Base-by-base conservation (phyloP, 2,797 vertebrate genomes). In the Diglossa cyanea region DNA sequence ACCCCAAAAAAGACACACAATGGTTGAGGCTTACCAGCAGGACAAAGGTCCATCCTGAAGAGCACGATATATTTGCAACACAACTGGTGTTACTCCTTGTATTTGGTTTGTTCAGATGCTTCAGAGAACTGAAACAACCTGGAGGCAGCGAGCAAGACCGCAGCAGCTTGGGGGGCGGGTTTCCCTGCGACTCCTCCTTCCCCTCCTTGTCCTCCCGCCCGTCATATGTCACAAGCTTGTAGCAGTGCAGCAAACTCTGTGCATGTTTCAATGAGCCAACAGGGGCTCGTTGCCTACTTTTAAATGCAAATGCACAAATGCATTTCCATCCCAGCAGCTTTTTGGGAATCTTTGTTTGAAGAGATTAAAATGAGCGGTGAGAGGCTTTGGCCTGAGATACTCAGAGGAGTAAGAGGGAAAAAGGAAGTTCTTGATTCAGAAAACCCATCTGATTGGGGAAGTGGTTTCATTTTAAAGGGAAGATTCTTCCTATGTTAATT, bases 21-120 rank as follows among this genome's bases (percentile, higher is more conserved):
- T 0, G 1, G 13, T 26, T 55, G 70, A 70, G 40, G 81, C 97
- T 97, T 96, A 97, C 97, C 96, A 57, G 86, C 67, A 47, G 92
- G 47, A 79, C 70, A 73, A 25, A 94, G 80, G 10, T 97, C 96
- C 97, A 97, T 97, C 83, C 48, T 75, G 89, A 93, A 75, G 79
- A 48, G 21, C 2, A 7, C 33, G 26, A 26, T 71, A 2, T 84
- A 16, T 68, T 54, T 87, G 35, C 61, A 72, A 60, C 40, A 86
- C n/a, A 73, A 28, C 25, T 13, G 23, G 20, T 63, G 24, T 13
- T 96, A 35, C 53, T 90, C 61, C 51, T 82, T 8, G 45, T 44
- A 35, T 50, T 85, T 37, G 16, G 66, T 71, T 86, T n/a, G 48
- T 40, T 86, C 73, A 82, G 82, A 84, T 35, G 61, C 54, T 88